These are phyloP conservation scores for Erethizon dorsatum DNA, from an alignment of 2,797 vertebrate genomes.

Conservation along the genomic window DNA sequence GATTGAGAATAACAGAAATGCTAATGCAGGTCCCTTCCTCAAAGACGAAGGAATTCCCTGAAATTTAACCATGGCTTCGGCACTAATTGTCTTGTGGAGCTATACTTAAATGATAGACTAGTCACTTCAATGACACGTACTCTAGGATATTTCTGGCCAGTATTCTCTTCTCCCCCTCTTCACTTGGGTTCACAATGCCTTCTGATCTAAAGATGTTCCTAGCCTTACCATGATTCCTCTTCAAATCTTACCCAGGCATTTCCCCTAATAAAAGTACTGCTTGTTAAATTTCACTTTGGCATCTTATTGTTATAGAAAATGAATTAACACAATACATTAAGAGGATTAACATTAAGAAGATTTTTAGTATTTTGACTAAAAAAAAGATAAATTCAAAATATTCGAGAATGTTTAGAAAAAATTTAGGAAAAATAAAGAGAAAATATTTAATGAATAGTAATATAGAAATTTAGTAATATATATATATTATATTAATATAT, in stretches of 20 bases:
- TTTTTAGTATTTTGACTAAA: not conserved
- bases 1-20: not conserved
- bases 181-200: not conserved
- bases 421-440: not conserved
- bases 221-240: not conserved
- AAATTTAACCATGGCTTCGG: not conserved
- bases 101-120: not conserved
- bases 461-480: not conserved
- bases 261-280: not conserved
- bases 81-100: not conserved
- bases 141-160: not conserved
- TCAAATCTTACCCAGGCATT: not conserved
- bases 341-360: not conserved
- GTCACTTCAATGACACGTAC: not conserved
- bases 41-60: not conserved
- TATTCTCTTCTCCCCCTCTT: not conserved
- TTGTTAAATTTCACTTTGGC: slow-evolving; percentile 24
- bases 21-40: not conserved
- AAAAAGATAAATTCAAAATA: not conserved
- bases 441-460: not conserved
- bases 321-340: not conserved
- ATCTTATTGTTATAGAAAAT: not conserved
- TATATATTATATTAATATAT: not conserved
- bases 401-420: not conserved
- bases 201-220: not conserved